Conservation (phyloP, 1,140 invertebrate species). For the Drosophila pseudoobscura region DNA sequence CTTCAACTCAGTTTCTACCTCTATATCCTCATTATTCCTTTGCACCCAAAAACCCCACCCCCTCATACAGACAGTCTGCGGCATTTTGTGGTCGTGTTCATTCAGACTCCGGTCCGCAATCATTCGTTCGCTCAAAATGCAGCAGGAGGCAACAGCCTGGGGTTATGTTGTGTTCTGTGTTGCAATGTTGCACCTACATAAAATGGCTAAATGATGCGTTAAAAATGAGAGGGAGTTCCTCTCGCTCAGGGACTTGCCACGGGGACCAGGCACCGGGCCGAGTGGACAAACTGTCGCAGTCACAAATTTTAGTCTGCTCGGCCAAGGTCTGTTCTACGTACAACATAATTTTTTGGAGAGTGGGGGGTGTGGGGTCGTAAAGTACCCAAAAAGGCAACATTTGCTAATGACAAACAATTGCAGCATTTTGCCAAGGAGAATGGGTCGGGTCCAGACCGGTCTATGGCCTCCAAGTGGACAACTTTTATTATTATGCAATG, state of each 20-base stretch:
- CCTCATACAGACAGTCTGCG: slow-evolving; percentile 2
- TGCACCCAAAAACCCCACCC: no score
- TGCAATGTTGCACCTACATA: slow-evolving; percentile 69
- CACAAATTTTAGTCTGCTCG: slow-evolving; percentile 68
- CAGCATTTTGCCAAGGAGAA: slow-evolving; percentile 12
- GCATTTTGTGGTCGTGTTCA: slow-evolving; percentile 54
- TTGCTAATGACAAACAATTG: slow-evolving; percentile 79
- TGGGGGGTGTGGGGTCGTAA: slow-evolving; percentile 46
- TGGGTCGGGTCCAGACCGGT: slow-evolving; percentile 1
- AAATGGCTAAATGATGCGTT: slow-evolving; percentile 74
- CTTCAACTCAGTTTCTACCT: no score
- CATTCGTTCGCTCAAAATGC: slow-evolving; percentile 34
- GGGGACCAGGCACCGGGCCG: background rate
- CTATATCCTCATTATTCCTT: no score
- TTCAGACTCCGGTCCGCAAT: slow-evolving; percentile 26
- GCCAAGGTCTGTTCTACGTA: slow-evolving; percentile 33
- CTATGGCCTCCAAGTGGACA: slow-evolving; percentile 5
- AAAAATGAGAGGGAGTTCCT: slow-evolving; percentile 45
- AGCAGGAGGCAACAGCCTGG: slow-evolving; percentile 47
- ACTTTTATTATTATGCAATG: slow-evolving; percentile 75
- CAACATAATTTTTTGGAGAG: slow-evolving; percentile 2
- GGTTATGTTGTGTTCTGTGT: slow-evolving; percentile 39
- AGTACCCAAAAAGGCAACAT: slow-evolving; percentile 70
- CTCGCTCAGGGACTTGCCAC: slow-evolving; percentile 12
- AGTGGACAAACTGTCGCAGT: slow-evolving; percentile 70